Percentiles rank a stretch among this genome's conserved stretches.
Conservation (phyloP, 2,113 vertebrate genomes). For the Thryonomys swinderianus region DNA sequence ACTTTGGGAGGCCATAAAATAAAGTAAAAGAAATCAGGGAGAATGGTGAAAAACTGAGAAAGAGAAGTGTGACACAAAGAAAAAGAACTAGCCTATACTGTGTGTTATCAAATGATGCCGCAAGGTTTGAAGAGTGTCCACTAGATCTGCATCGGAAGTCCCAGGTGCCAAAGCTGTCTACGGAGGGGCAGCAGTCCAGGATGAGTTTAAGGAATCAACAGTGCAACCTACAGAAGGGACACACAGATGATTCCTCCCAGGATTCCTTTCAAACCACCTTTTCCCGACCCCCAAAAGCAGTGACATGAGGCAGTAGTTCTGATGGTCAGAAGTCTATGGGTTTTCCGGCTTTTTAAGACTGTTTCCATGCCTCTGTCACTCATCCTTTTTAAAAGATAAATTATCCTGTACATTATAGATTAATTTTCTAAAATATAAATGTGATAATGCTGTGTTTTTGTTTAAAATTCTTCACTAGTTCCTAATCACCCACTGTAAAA, state of each 20-base stretch:
- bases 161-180: neutral
- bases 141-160: neutral
- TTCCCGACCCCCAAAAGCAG: neutral
- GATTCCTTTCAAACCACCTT: constrained; percentile 9
- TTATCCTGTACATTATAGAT: neutral
- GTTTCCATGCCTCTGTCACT: neutral
- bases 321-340: neutral
- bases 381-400: neutral
- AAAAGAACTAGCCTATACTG: neutral
- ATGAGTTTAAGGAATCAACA: neutral
- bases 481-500: neutral
- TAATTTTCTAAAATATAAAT: constrained; percentile 2
- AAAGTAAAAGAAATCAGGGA: neutral
- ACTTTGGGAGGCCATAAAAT: neutral
- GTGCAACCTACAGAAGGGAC: neutral
- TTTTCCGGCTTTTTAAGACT: neutral
- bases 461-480: neutral
- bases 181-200: neutral
- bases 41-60: neutral
- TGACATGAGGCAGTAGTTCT: neutral
- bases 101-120: neutral
- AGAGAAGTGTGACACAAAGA: neutral
- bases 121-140: neutral
- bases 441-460: neutral
- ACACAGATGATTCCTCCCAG: neutral